Percentiles rank a stretch among this genome's conserved stretches.
These are phyloP conservation scores for Cololabis saira DNA, from an alignment of 2,113 vertebrate species.

Conservation along the genomic window DNA sequence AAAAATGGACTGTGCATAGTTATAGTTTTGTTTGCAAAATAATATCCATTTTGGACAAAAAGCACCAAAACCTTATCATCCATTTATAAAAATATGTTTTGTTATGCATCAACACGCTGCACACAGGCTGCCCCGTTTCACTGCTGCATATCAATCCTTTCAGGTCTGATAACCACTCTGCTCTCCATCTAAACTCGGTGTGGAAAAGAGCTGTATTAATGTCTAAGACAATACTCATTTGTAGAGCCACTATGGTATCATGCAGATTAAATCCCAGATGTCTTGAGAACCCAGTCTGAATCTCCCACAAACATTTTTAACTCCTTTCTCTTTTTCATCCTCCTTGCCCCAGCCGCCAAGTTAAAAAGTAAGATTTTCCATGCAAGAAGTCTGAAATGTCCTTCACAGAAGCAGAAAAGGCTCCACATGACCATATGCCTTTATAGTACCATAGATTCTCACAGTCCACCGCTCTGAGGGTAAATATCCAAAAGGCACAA, in stretches of 20 bases:
- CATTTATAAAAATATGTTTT: no score
- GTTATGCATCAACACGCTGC: no score
- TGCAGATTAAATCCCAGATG: slow-evolving; percentile 9
- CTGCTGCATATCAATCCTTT: background rate
- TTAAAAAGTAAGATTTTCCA: background rate
- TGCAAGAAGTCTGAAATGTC: slow-evolving; percentile 2
- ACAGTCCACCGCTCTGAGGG: slow-evolving; percentile 2
- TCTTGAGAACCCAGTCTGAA: background rate
- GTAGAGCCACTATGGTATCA: background rate
- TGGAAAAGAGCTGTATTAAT: background rate
- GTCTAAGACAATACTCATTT: background rate
- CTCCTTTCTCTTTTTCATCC: slow-evolving; percentile 1
- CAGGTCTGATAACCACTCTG: slow-evolving; percentile 1
- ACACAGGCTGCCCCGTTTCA: background rate
- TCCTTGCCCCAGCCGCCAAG: slow-evolving; percentile 5
- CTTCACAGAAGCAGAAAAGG: slow-evolving; percentile 26
- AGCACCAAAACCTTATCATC: no score
- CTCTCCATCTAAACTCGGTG: background rate
- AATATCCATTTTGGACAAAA: no score
- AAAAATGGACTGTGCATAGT: no score
- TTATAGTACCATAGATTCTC: slow-evolving; percentile 14
- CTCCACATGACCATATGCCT: slow-evolving; percentile 14
- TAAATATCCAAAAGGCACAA: slow-evolving; percentile 12
- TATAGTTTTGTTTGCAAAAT: no score
- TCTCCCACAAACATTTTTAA: slow-evolving; percentile 1